Evolutionary conservation across 2,888 invertebrate species (phyloP), one percentile per base, ranked within the genome.

Genomic region (Euphydryas editha): DNA sequence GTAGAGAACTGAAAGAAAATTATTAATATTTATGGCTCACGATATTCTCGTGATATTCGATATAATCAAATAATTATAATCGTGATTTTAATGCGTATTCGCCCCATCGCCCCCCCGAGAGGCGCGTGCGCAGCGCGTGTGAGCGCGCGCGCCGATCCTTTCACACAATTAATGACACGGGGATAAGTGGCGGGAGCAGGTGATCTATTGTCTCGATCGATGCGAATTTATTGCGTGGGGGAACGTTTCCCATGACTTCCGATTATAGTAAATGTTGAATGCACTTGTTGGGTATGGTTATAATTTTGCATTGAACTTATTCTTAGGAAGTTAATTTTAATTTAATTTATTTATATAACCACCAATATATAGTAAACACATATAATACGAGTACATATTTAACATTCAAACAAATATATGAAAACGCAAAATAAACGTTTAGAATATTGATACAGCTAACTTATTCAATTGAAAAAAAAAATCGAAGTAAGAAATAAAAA

Each of bases 61-160:
- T 30, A 24, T 24, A 24, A 24, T 24, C 24, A 30, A 30, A 30
- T 55, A 13, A 10, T 37, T 57, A 5, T 54, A 42, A 54, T 39
- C 21, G 51, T 24, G 51, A 64, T 60, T 57, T 59, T 49, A 63
- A 54, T 44, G 54, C 20, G 39, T 47, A 56, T 59, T 37, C 49
- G 62, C 70, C 64, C 62, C 67, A 56, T 54, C 39, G 36, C 54
- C 17, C 30, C 37, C 17, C 39, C 51, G 65, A 47, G 51, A 56
- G 74, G 68, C 79, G 78, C 79, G 78, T 78, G 80, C 77, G 76
- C 62, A 44, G 71, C 79, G 78, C 77, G 79, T 79, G 79, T 75
- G 80, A 78, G 70, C 71, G 75, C 73, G 73, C 55, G 73, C 75
- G 71, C 67, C 59, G 74, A 68, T 65, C 59, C 74, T 73, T 68